A percentile compares a stretch with the other conserved stretches of the same genome.
These are phyloP conservation scores for Trisateles emortualis DNA, from an alignment of 2,888 invertebrate species.

Conservation along the genomic window DNA sequence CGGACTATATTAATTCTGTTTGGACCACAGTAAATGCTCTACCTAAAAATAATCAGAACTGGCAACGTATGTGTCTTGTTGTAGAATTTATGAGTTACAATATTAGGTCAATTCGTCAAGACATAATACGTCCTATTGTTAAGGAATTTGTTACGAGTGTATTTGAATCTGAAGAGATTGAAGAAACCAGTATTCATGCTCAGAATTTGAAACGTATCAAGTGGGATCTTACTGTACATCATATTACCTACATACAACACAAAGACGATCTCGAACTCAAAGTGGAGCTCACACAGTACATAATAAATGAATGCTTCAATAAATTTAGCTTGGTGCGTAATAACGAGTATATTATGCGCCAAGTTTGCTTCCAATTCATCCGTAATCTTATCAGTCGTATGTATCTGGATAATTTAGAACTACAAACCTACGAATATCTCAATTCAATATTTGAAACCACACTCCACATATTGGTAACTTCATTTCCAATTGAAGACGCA, in stretches of 20 bases:
- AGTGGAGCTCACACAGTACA: conserved; percentile 32
- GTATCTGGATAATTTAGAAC: conserved; percentile 10
- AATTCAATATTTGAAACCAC: conserved; percentile 46
- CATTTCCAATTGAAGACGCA: conserved; percentile 39
- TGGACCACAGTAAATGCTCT: conserved; percentile 59
- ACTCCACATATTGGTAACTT: conserved; percentile 32
- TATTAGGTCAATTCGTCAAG: conserved; percentile 48
- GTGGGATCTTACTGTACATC: conserved; percentile 51
- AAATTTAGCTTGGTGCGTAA: conserved; percentile 38
- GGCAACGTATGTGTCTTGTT: conserved; percentile 41
- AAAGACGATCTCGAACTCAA: conserved; percentile 34
- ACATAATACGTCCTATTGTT: conserved; percentile 49
- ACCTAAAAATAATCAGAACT: conserved; percentile 47
- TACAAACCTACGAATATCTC: conserved; percentile 17
- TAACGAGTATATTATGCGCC: conserved; percentile 30
- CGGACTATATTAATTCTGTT: conserved; percentile 48
- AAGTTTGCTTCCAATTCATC: conserved; percentile 40
- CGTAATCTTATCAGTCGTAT: conserved; percentile 23
- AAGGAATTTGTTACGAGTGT: conserved; percentile 50
- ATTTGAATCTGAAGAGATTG: conserved; percentile 36
- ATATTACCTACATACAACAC: conserved; percentile 34
- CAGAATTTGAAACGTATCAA: conserved; percentile 41
- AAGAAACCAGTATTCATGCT: conserved; percentile 12
- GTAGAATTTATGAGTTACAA: conserved; percentile 43
- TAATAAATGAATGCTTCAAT: conserved; percentile 42